Evolutionary conservation across 2,888 invertebrate genomes (phyloP), one percentile per base, ranked within the genome.

Genomic region (Microctonus aethiopoides): DNA sequence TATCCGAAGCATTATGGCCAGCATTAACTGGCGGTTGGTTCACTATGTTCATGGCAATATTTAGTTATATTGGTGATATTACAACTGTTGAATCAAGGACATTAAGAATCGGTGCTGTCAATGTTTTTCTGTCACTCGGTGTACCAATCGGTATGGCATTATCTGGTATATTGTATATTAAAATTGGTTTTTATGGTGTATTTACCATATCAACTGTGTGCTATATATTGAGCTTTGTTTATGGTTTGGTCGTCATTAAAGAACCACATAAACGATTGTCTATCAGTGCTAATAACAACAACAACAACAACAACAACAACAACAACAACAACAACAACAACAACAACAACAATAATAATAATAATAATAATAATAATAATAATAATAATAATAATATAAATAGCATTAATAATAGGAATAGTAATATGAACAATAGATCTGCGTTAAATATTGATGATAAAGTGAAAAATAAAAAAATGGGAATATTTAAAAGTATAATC

Each of bases 131-230:
- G 78, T 96, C 96, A 0, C 88, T 96, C 59, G 95, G 96, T 26
- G 93, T 95, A 68, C 95, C 96, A 0, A 90, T 96, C 10, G 97
- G 97, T n/a, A 92, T 95, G 80, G 95, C 95, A 5, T 88, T 95
- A 3, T 95, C 95, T 81, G 97, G 96, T 0, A 91, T 95, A 66
- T 88, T 96, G 16, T 91, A 92, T 80, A 89, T 90, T 63, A 89
- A 93, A 86, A 92, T 94, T 70, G 94, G 94, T 0, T 92, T 95
- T 81, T 95, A 95, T 80, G 95, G 95, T 56, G 93, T 95, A 13
- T 95, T 95, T 82, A 90, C 92, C 5, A 90, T 94, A 71, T 93
- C 94, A 77, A 92, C 94, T 0, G 89, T 90, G 2, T 88, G 95
- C 77, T 95, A 95, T 82, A 86, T 94, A 34, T 83, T 94, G 73